phyloP scores from a whole-genome alignment of 2,113 vertebrate species.

The Sebastes fasciatus region DNA sequence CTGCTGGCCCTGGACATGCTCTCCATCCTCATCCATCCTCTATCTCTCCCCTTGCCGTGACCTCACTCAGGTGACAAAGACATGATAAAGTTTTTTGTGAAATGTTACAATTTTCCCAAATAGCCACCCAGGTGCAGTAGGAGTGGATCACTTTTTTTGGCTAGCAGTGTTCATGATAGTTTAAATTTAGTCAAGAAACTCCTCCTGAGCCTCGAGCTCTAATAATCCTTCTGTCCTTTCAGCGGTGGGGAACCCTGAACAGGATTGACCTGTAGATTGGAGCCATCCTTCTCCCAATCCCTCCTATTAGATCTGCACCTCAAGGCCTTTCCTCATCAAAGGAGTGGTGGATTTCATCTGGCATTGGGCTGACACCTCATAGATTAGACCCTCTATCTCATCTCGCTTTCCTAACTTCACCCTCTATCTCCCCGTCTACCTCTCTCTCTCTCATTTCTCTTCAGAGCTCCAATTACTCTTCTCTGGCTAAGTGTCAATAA shows the following conservation, averaged over 20 bases:
- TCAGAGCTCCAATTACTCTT: conserved; percentile 71
- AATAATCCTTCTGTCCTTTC: conserved; percentile 48
- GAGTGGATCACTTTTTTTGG: background rate
- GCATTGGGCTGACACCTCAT: conserved; percentile 67
- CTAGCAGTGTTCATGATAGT: background rate
- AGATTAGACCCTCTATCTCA: conserved; percentile 72
- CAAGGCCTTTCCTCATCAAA: conserved; percentile 75
- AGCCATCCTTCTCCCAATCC: conserved; percentile 69
- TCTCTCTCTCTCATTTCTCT: conserved; percentile 53
- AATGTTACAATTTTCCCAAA: conserved; percentile 1
- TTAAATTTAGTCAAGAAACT: conserved; percentile 10
- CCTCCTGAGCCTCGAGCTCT: conserved; percentile 35
- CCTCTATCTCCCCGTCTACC: conserved; percentile 39
- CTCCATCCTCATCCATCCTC: conserved; percentile 27
- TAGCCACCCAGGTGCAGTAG: background rate
- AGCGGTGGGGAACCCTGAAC: conserved; percentile 37
- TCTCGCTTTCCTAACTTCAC: conserved; percentile 48
- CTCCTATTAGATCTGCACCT: conserved; percentile 67
- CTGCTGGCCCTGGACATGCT: conserved; percentile 40
- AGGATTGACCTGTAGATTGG: conserved; percentile 71
- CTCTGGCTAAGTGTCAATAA: conserved; percentile 73
- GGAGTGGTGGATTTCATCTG: conserved; percentile 71
- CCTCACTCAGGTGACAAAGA: conserved; percentile 20
- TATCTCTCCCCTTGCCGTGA: conserved; percentile 21
- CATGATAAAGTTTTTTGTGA: conserved; percentile 22